Evolutionary conservation across 2,113 vertebrate species (phyloP), one percentile per base, ranked within the genome.

Genomic region (Oreochromis tanganicae): DNA sequence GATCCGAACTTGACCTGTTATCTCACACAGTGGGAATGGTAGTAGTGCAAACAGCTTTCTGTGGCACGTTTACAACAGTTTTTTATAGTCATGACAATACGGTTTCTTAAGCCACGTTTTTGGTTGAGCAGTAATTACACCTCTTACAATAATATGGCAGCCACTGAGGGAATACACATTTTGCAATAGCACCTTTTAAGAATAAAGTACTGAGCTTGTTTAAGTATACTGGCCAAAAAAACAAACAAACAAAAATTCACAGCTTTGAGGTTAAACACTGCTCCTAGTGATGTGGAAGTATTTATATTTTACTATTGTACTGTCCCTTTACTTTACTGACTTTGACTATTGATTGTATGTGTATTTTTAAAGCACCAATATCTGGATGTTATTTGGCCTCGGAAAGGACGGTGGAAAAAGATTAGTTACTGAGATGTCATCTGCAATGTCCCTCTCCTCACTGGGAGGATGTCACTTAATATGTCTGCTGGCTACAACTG

Each of bases 81-180:
- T 66, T 89, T 89, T 59, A 84, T 55, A 84, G 43, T 61, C 29
- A 48, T 41, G 34, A 80, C 13, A 63, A 66, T 89, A 81, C 13
- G 1, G 55, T 75, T 34, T 73, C 54, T 81, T 43, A 86, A 88
- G 75, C 38, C 19, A 43, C 41, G 50, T 14, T 61, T 94, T 91
- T 90, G 85, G 87, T 84, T 88, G 27, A 85, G 48, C 71, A 66
- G 54, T 66, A 83, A 43, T 84, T 71, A 81, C 68, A 86, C 48
- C 46, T 56, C 8, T 63, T 29, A 88, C 78, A 68, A 24, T 80
- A 34, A 80, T 32, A 38, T 66, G 12, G 16, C 9, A 75, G 38
- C 38, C 38, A 43, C 38, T 52, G 75, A 80, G 63, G 24, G 80
- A 89, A 71, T 27, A 78, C 17, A 36, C 73, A 46, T 19, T 68